phyloP scores from a whole-genome alignment of 2,113 vertebrate genomes.

The Plecturocebus donacophilus region DNA sequence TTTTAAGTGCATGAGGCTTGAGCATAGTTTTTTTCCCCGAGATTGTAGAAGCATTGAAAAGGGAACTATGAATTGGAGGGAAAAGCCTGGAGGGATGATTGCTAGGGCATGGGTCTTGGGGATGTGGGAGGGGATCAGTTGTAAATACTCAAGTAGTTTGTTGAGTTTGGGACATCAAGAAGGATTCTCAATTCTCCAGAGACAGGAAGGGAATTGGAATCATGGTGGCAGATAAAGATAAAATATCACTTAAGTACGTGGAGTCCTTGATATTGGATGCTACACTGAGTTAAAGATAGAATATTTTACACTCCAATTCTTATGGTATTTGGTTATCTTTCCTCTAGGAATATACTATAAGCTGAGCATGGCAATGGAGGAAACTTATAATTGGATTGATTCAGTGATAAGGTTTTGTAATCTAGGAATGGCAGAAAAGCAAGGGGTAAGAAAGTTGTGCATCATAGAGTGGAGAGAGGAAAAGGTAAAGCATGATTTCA shows the following conservation, averaged over 20 bases:
- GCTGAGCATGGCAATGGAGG: background rate
- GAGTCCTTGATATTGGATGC: background rate
- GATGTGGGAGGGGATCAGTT: background rate
- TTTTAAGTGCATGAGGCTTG: background rate
- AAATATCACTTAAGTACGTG: background rate
- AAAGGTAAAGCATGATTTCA: background rate
- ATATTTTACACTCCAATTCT: background rate
- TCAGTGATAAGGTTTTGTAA: background rate
- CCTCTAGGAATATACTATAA: too few relatives aligned
- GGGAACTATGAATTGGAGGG: background rate
- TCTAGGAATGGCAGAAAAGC: background rate
- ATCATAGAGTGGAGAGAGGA: background rate
- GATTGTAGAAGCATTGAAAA: background rate
- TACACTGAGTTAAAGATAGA: background rate
- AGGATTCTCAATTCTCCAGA: background rate
- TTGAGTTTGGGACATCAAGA: background rate
- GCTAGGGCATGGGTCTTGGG: background rate
- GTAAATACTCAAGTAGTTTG: rapidly evolving
- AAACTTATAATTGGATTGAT: background rate
- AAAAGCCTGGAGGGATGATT: background rate
- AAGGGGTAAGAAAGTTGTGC: background rate
- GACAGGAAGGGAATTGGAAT: background rate
- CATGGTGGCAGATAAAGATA: background rate
- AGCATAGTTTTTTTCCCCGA: background rate
- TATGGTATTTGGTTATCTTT: background rate